A percentile compares a stretch with the other conserved stretches of the same genome.
Conservation (phyloP, 2,888 invertebrate species). For the Toxonevra muliebris region DNA sequence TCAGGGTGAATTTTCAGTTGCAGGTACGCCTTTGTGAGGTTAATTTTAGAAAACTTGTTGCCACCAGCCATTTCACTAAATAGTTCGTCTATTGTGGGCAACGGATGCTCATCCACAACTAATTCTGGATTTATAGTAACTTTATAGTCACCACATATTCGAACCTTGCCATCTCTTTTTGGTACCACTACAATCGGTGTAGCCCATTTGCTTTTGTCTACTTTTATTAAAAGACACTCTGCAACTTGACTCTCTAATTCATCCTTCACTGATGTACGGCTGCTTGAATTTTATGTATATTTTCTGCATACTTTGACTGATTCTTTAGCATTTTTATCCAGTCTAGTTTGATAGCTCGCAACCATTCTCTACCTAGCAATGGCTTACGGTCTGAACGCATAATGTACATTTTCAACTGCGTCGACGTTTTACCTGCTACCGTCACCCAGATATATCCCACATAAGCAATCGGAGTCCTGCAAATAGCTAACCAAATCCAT, state of each 20-base stretch:
- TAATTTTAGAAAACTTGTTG: constrained; percentile 43
- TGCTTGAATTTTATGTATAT: constrained; percentile 1
- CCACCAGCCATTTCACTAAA: constrained; percentile 42
- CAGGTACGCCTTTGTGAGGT: constrained; percentile 52
- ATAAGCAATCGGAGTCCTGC: constrained; percentile 20
- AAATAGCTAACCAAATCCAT: constrained; percentile 23
- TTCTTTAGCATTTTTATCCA: constrained; percentile 9
- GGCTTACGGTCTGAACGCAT: neutral
- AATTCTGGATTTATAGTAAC: constrained; percentile 27
- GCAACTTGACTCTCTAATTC: neutral
- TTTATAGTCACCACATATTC: constrained; percentile 45
- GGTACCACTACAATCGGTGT: constrained; percentile 53
- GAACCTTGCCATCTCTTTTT: constrained; percentile 45
- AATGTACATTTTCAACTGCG: too few relatives aligned
- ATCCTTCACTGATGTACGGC: neutral
- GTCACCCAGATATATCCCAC: constrained; percentile 21
- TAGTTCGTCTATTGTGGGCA: constrained; percentile 43
- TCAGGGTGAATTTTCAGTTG: constrained; percentile 51
- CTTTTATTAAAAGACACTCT: too few relatives aligned
- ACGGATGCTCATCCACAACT: constrained; percentile 42
- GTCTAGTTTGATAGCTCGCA: constrained; percentile 16
- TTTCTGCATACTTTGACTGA: neutral
- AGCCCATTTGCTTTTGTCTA: too few relatives aligned
- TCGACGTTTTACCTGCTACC: constrained; percentile 9
- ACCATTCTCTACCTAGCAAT: constrained; percentile 9